These are phyloP conservation scores for Entomyzon cyanotis DNA, from an alignment of 2,113 vertebrate genomes.

Conservation along the genomic window DNA sequence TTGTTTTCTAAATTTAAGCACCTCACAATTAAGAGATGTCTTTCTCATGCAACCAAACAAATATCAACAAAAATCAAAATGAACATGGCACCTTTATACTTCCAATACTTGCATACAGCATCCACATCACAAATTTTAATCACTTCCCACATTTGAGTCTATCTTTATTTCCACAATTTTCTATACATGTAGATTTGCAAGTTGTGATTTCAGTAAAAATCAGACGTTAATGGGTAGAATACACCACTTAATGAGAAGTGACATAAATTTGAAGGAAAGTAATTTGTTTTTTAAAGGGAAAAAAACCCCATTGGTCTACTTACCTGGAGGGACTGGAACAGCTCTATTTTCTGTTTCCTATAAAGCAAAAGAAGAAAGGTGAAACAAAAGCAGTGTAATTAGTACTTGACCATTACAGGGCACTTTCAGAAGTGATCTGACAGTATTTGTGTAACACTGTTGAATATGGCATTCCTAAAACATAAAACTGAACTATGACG, in stretches of 20 bases:
- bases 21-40: background rate
- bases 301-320: background rate
- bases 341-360: background rate
- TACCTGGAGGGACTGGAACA: background rate
- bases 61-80: background rate
- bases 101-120: background rate
- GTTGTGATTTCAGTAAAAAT: background rate
- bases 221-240: background rate
- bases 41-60: background rate
- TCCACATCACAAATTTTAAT: background rate
- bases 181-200: background rate
- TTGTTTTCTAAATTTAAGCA: background rate
- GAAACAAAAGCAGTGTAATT: background rate
- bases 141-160: background rate
- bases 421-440: background rate
- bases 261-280: background rate
- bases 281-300: background rate
- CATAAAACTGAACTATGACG: background rate
- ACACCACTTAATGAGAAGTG: background rate
- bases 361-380: background rate
- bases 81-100: background rate
- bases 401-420: background rate
- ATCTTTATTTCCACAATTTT: background rate
- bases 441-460: background rate
- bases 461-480: background rate